Conservation (phyloP, 2,113 vertebrate species). For the Sprattus sprattus region DNA sequence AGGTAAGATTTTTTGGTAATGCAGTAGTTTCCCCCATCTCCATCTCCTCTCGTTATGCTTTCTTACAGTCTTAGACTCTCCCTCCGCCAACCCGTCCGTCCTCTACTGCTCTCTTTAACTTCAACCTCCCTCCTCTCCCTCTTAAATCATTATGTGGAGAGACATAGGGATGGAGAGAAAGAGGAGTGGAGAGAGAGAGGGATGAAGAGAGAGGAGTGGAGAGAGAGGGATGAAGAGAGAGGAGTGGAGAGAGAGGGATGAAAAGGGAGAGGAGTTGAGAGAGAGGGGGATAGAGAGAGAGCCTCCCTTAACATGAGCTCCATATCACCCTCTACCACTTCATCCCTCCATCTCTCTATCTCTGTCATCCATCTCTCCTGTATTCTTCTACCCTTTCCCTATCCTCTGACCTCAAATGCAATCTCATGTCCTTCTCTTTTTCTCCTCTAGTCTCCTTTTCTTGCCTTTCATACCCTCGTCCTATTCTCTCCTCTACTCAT, state of each 20-base stretch:
- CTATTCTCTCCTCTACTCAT: background rate
- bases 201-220: too few species aligned
- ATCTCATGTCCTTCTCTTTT: background rate
- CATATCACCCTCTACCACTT: background rate
- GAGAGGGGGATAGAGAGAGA: too few species aligned
- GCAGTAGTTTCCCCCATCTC: background rate
- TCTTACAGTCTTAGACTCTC: background rate
- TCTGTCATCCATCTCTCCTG: background rate
- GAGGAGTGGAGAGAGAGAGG: too few species aligned
- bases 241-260: too few species aligned
- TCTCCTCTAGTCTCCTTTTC: background rate
- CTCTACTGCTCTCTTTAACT: background rate
- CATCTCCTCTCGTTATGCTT: background rate
- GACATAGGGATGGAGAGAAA: too few species aligned
- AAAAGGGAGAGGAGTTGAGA: too few species aligned
- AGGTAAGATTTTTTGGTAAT: background rate
- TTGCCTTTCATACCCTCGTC: background rate
- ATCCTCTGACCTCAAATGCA: background rate
- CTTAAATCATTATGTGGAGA: background rate
- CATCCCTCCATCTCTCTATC: background rate
- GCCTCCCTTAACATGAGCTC: background rate
- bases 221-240: too few species aligned
- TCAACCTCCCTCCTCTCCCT: background rate
- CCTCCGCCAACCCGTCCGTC: background rate
- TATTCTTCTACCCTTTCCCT: background rate